Conservation (phyloP, 2,888 invertebrate genomes). For the Drepanosiphum platanoidis region DNA sequence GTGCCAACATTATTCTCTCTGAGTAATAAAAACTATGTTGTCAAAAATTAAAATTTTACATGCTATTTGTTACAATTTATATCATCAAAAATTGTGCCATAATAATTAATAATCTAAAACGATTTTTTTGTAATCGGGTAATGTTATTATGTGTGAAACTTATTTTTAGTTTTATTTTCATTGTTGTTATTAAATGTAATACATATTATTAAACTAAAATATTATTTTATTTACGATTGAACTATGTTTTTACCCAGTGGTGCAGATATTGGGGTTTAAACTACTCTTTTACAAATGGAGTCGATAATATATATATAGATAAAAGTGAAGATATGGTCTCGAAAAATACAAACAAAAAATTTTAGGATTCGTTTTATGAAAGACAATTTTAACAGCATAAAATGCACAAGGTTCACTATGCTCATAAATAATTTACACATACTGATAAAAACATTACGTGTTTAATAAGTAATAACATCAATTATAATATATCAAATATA, state of each 20-base stretch:
- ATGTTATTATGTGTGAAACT: conserved; percentile 1
- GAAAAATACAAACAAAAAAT: too few species aligned
- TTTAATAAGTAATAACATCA: too few species aligned
- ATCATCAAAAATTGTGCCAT: conserved; percentile 44
- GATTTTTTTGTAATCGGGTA: conserved; percentile 24
- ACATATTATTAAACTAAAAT: conserved; percentile 1
- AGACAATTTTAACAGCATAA: too few species aligned
- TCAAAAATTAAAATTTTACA: not conserved
- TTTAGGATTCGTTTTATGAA: too few species aligned
- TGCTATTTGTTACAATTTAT: not conserved
- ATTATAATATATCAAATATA: too few species aligned
- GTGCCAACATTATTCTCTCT: not conserved
- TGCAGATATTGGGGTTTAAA: too few species aligned
- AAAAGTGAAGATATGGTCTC: too few species aligned
- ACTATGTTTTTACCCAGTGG: not conserved
- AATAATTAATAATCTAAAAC: not conserved
- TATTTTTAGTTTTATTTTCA: conserved; percentile 22
- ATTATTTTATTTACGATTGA: conserved; percentile 26
- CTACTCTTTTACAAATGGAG: too few species aligned
- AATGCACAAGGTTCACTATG: too few species aligned
- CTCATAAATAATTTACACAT: too few species aligned
- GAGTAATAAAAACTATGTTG: not conserved
- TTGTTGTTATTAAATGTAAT: conserved; percentile 12
- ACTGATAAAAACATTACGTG: too few species aligned
- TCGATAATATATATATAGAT: too few species aligned